Evolutionary conservation across 2,797 vertebrate species (phyloP).

Genomic region (Emydoidea blandingii): DNA sequence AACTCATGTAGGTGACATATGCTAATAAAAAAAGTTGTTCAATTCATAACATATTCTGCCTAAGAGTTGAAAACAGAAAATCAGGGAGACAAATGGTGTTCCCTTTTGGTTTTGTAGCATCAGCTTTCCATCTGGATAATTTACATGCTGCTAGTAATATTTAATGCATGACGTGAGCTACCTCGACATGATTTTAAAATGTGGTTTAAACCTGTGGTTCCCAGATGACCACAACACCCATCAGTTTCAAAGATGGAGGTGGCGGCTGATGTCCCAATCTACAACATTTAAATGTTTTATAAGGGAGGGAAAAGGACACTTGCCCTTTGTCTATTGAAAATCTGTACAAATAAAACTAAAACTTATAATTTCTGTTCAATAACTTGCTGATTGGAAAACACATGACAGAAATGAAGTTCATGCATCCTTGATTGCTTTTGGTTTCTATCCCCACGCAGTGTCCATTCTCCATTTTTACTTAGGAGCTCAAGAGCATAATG

Average conservation of each 20-base stretch:
- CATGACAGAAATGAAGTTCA: neutral
- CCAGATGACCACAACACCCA: neutral
- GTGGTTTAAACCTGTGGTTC: neutral
- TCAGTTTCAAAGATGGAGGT: neutral
- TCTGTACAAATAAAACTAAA: neutral
- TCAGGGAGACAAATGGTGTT: slow-evolving; percentile 23
- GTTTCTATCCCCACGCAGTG: neutral
- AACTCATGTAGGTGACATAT: neutral
- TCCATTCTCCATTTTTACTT: neutral
- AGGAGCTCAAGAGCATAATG: neutral
- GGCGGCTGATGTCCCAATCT: neutral
- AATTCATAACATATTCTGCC: slow-evolving; percentile 35
- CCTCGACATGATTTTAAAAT: neutral
- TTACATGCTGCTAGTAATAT: neutral
- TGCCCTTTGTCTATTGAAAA: neutral
- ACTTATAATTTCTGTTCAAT: neutral
- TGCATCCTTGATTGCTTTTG: neutral
- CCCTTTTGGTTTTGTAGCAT: neutral
- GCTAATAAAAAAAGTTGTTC: slow-evolving; percentile 31
- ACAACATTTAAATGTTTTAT: neutral
- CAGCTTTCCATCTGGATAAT: slow-evolving; percentile 43
- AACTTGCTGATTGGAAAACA: neutral
- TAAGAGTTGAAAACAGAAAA: slow-evolving; percentile 11
- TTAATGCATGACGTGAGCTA: neutral
- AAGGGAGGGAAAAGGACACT: neutral